These are phyloP conservation scores for Sebastes trivittatus DNA, from an alignment of 2,797 vertebrate genomes.

Conservation along the genomic window DNA sequence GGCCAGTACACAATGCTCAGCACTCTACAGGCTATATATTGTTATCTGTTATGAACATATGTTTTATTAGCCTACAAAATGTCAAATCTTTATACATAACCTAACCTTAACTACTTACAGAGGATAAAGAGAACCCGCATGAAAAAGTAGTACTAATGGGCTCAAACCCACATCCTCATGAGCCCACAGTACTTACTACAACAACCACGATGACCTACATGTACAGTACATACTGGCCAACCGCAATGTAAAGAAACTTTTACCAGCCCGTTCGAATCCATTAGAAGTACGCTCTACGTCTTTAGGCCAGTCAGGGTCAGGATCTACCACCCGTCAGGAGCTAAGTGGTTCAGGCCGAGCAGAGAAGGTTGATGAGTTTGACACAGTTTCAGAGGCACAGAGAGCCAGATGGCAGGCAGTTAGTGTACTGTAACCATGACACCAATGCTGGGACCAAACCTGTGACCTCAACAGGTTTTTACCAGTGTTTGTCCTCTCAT, in stretches of 20 bases:
- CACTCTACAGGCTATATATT: background rate
- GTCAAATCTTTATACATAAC: background rate
- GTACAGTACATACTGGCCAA: background rate
- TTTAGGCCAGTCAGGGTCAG: background rate
- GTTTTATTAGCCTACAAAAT: background rate
- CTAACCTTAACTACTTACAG: background rate
- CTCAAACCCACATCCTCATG: conserved; percentile 1
- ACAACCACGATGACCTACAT: background rate
- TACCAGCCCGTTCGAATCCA: conserved; percentile 35
- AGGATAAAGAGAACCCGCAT: background rate
- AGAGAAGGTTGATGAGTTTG: background rate
- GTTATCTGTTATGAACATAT: background rate
- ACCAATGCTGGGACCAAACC: background rate
- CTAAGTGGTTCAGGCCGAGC: conserved; percentile 12
- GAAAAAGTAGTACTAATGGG: background rate
- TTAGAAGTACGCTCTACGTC: conserved; percentile 14
- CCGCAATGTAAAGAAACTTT: conserved; percentile 18
- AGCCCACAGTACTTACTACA: background rate
- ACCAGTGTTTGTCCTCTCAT: background rate
- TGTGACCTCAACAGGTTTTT: conserved; percentile 1
- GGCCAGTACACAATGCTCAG: background rate
- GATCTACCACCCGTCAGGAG: background rate
- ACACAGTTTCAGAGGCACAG: background rate
- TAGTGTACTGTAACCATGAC: conserved; percentile 11
- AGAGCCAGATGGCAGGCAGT: conserved; percentile 1